Base-by-base conservation (phyloP, 2,888 invertebrate genomes). In the Nemotelus pantherinus region DNA sequence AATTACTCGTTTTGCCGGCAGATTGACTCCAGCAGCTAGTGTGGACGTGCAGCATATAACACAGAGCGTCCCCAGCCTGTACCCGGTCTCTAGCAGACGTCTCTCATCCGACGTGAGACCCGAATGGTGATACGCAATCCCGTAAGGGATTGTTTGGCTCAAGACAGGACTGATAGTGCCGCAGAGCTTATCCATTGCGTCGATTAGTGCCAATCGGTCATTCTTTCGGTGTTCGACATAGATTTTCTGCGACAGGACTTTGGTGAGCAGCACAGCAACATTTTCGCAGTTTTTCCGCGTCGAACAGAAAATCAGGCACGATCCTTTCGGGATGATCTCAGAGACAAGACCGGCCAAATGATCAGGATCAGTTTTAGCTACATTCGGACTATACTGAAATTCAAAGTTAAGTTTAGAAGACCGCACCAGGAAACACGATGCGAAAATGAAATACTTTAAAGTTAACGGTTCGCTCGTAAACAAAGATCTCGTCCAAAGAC, bases 1-100 rank as follows among this genome's bases (percentile, higher is more conserved):
- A 72, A 98, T 93, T 0, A 98, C 95, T 83, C 97, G 90, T 87
- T 92, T 91, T 0, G 98, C 98, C 10, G 98, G 98, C 81, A 99
- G 89, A 90, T 99, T 99, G 47, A 99, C 97, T 2, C 98, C 98
- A 43, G 98, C 98, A n/a, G 98, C 98, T 80, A 99, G 88, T 0
- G 98, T 99, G 0, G 98, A 97, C 0, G 98, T 99, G 85, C 97
- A 98, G 85, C 97, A 95, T 80, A 99, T 90, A 48, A 97, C 94
- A 79, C 92, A 94, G 53, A 99, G 87, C n/a, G 91, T 91, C 0
- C 96, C 95, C n/a, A 90, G 89, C 80, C 93, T 90, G 85, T 94
- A 97, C 1, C 92, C 94, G 77, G 94, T 94, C 86, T 98, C 98
- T 25, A 98, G 88, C 74, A 95, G 88, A 80, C 90, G 90, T 48